Evolutionary conservation across 2,113 vertebrate genomes (phyloP).

Genomic region (Channa argus): DNA sequence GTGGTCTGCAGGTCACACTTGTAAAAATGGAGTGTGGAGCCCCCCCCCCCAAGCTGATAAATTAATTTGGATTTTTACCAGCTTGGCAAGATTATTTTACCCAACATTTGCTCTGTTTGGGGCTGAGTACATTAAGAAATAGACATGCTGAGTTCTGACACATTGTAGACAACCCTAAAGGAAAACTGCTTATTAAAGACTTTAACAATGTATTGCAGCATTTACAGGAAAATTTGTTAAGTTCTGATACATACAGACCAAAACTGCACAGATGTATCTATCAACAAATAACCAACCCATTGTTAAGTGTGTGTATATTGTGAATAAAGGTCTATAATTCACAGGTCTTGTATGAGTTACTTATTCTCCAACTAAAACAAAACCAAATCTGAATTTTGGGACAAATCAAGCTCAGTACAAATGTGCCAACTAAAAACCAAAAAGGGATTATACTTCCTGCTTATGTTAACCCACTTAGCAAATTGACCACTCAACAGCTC

Average conservation of each 20-base stretch:
- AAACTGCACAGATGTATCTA: not conserved
- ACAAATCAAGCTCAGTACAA: conserved; percentile 8
- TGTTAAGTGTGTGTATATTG: not conserved
- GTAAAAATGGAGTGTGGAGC: conserved; percentile 53
- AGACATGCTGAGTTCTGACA: conserved; percentile 70
- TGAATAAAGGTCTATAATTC: conserved; percentile 1
- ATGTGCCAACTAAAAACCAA: conserved; percentile 23
- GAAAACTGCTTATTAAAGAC: conserved; percentile 58
- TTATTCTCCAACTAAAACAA: not conserved
- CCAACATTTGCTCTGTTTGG: conserved; percentile 73
- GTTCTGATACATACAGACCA: not conserved
- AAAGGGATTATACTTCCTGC: conserved; percentile 24
- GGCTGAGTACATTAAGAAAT: conserved; percentile 74
- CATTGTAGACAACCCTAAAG: conserved; percentile 44
- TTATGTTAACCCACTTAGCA: conserved; percentile 52
- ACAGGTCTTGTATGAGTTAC: not conserved
- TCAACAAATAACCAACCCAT: not conserved
- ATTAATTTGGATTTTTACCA: conserved; percentile 71
- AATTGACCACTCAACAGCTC: conserved; percentile 54
- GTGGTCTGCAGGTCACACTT: conserved; percentile 68
- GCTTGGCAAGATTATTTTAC: conserved; percentile 70
- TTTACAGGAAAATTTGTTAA: not conserved
- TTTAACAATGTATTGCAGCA: conserved; percentile 35
- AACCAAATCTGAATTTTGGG: conserved; percentile 8
- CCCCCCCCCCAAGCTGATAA: conserved; percentile 69